Conservation (phyloP, 2,888 invertebrate genomes). For the Phengaris alcon region DNA sequence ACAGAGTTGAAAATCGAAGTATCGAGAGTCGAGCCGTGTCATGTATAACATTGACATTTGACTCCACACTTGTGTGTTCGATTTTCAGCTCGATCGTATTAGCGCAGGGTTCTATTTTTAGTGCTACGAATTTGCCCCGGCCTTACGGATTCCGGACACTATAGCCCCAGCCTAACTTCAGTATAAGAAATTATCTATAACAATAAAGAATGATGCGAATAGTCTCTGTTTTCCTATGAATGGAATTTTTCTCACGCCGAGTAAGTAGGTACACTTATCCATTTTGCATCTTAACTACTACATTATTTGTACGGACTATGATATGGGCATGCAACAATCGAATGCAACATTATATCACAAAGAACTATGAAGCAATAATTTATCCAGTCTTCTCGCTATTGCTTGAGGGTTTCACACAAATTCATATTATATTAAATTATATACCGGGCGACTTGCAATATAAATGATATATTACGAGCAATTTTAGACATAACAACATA, state of each 20-base stretch:
- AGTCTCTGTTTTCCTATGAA: slow-evolving; percentile 38
- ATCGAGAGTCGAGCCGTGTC: no score
- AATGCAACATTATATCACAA: slow-evolving; percentile 35
- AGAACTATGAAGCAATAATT: slow-evolving; percentile 33
- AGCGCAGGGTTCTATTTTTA: no score
- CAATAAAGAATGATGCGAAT: slow-evolving; percentile 41
- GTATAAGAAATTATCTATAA: slow-evolving; percentile 29
- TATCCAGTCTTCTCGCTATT: slow-evolving; percentile 32
- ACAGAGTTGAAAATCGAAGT: no score
- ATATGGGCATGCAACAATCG: slow-evolving; percentile 40
- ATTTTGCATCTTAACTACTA: slow-evolving; percentile 44
- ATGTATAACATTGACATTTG: no score
- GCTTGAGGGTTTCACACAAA: slow-evolving; percentile 31
- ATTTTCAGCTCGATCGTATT: no score
- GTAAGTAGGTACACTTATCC: slow-evolving; percentile 45
- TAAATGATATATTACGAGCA: slow-evolving; percentile 27
- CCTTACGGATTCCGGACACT: no score
- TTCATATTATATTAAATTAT: slow-evolving; percentile 28
- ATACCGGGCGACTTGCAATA: slow-evolving; percentile 14
- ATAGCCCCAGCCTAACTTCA: not conserved
- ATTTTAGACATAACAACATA: slow-evolving; percentile 14
- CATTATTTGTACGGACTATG: slow-evolving; percentile 47
- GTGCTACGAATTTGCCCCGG: no score
- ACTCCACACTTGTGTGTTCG: no score
- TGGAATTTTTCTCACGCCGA: slow-evolving; percentile 46